Evolutionary conservation across 2,888 invertebrate genomes (phyloP), one percentile per base, ranked within the genome.

Genomic region (Sicus ferrugineus): DNA sequence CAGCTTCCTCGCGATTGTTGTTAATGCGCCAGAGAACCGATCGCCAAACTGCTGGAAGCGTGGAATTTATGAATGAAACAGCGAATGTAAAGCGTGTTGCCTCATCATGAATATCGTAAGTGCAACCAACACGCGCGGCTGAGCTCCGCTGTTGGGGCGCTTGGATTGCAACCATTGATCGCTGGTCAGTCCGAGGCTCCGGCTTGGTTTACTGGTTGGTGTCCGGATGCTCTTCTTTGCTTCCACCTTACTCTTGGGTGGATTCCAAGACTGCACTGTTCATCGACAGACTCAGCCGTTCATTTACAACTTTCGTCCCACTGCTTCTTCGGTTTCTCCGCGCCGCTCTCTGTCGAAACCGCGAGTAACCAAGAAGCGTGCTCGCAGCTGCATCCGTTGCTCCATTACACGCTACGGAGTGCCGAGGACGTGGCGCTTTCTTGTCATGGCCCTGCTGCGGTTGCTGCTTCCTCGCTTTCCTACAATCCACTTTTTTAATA

Each of bases 191-290:
- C 16, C 42, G 42, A 42, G 4, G 42, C 2, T 42, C n/a, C 64
- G 56, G 50, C 31, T 23, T 56, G 42, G 34, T 56, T 63, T 63
- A 26, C 46, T 58, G 23, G 68, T 28, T 68, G 68, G 19, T 46
- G 14, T 16, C 28, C 16, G 28, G 30, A n/a, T 26, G 56, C 56
- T 30, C 6, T n/a, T 26, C 19, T n/a, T 30, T 30, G 2, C 30
- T 56, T 56, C n/a, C 16, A 56, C 26, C 26, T 7, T 28, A 26
- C 30, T 56, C 56, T 26, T 30, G 28, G 56, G 30, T 56, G 30
- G 30, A 56, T 56, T 56, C 30, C 56, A 7, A 30, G n/a, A 30
- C 30, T 56, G 26, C n/a, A 56, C 56, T 42, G 42, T 4, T 14
- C 42, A 56, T 16, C 30, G 30, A 28, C 4, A 52, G 26, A 54